Base-by-base conservation (phyloP, 2,888 invertebrate genomes). In the Tricholauxania praeusta region DNA sequence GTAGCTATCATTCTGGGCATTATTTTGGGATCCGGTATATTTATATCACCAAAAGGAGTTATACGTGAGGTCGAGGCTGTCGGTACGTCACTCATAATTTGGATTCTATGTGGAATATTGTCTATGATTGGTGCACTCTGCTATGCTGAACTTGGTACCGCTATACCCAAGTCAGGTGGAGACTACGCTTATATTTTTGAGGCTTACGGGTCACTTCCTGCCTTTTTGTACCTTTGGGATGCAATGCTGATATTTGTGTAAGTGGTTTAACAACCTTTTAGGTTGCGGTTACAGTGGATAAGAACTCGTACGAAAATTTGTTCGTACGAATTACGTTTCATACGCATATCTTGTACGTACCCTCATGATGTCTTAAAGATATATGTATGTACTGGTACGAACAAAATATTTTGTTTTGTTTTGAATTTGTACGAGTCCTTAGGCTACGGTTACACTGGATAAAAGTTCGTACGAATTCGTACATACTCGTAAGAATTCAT, bases 151-250 rank as follows among this genome's bases (percentile, higher is more conserved):
- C 89, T 99, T 75, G 99, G 94, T 82, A 87, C 88, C 5, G 83
- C 84, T 17, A 93, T 99, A 83, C 95, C 96, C 5, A 94, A 96
- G 83, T 97, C 97, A 74, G 98, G 98, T 28, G 98, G 98, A 2
- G 98, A 99, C 88, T 99, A 99, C 87, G 97, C 97, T 51, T 99
- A 99, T 83, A 97, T 99, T 77, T 91, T 93, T 82, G 94, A 97
- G 87, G 95, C 98, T 1, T 98, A 93, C 84, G 98, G 98, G 39
- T 91, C 94, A 2, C 87, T 99, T 72, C 96, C 96, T 17, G 95
- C 98, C 0, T 99, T 99, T 86, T 89, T 99, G 15, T 98, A 96
- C 85, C 89, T 99, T 15, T 99, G 99, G 98, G 96, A 96, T 84
- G 97, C 98, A n/a, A 94, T 96, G 89, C 90, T 98, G 82, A 95